Conservation (phyloP, 1,140 invertebrate genomes). For the Drosophila pectinifera region DNA sequence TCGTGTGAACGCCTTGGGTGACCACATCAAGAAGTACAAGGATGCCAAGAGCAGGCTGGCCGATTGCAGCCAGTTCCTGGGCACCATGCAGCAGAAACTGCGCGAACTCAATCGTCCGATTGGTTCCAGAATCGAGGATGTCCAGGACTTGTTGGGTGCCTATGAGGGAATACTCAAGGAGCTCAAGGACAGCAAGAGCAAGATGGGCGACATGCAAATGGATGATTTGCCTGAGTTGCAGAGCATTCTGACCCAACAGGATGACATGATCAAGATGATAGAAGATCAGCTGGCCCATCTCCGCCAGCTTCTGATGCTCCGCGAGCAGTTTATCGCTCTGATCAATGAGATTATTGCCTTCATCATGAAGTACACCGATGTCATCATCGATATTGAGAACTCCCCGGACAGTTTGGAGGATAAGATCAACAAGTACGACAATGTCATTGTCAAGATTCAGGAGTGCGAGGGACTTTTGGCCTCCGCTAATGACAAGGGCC, state of each 20-base stretch:
- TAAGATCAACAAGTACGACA: slow-evolving; percentile 95
- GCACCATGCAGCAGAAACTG: slow-evolving; percentile 92
- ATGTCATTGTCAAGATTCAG: slow-evolving; percentile 93
- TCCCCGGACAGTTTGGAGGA: slow-evolving; percentile 92
- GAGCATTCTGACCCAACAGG: slow-evolving; percentile 91
- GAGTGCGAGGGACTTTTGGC: slow-evolving; percentile 94
- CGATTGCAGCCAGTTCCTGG: slow-evolving; percentile 92
- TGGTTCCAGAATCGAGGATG: slow-evolving; percentile 93
- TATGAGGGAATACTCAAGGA: slow-evolving; percentile 93
- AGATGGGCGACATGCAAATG: slow-evolving; percentile 91
- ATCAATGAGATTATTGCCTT: slow-evolving; percentile 95
- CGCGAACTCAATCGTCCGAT: slow-evolving; percentile 93
- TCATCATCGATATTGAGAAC: slow-evolving; percentile 93
- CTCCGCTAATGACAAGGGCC: slow-evolving; percentile 94
- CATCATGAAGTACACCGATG: slow-evolving; percentile 93
- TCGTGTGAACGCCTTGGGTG: slow-evolving; percentile 89
- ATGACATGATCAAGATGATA: slow-evolving; percentile 92
- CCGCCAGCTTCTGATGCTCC: slow-evolving; percentile 90
- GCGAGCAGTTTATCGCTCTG: slow-evolving; percentile 94
- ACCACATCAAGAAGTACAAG: slow-evolving; percentile 92
- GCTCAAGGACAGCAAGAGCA: slow-evolving; percentile 91
- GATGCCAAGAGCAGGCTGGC: slow-evolving; percentile 91
- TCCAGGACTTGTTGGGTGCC: slow-evolving; percentile 90
- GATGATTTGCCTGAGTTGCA: slow-evolving; percentile 91
- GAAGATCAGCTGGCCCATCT: slow-evolving; percentile 93